Conservation (phyloP, 2,888 invertebrate species). For the Parelbella ahira region DNA sequence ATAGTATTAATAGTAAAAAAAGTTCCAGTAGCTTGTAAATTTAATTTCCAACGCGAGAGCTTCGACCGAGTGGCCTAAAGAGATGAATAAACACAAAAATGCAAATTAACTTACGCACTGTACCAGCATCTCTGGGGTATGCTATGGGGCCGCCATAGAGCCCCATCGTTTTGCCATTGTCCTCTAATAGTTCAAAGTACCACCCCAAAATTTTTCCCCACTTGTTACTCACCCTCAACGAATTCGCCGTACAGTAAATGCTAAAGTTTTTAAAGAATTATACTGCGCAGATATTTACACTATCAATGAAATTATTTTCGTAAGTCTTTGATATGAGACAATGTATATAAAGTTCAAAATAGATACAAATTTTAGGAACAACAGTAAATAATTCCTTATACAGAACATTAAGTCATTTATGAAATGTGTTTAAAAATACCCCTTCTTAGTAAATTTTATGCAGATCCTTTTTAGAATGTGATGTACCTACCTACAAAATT, state of each 20-base stretch:
- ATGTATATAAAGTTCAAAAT: no score
- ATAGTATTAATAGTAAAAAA: no score
- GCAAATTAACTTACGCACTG: conserved; percentile 62
- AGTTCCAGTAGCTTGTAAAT: no score
- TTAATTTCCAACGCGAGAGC: conserved; percentile 14
- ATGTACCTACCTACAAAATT: no score
- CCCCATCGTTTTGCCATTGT: conserved; percentile 56
- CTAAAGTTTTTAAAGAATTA: conserved; percentile 17
- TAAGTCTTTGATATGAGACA: no score
- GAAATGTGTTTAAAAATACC: no score
- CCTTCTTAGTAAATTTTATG: no score
- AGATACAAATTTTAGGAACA: no score
- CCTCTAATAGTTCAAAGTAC: conserved; percentile 55
- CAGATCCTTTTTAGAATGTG: no score
- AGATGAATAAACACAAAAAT: conserved; percentile 51
- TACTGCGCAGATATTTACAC: conserved; percentile 1
- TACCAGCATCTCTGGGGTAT: conserved; percentile 34
- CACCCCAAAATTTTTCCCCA: conserved; percentile 42
- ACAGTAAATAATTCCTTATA: no score
- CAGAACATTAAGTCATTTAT: no score
- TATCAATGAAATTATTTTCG: not conserved
- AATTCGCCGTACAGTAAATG: conserved; percentile 20
- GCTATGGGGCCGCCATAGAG: conserved; percentile 44
- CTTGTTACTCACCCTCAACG: conserved; percentile 32
- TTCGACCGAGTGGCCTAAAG: conserved; percentile 32